These are phyloP conservation scores for Macrosteles quadrilineatus DNA, from an alignment of 1,140 invertebrate genomes.

Conservation along the genomic window DNA sequence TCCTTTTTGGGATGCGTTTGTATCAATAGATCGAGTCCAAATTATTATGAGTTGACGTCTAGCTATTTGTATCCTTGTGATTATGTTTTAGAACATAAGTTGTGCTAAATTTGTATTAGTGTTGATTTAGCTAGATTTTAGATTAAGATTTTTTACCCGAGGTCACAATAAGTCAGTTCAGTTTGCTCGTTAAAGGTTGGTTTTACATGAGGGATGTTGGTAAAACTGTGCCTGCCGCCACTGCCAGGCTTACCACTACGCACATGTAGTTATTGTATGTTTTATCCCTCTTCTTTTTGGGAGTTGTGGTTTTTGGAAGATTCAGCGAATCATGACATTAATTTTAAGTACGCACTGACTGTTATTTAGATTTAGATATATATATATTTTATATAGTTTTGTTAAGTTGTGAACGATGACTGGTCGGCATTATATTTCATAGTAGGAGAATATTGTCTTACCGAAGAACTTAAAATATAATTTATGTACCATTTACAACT, in stretches of 20 bases:
- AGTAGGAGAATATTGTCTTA: too few relatives aligned
- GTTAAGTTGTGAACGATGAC: too few relatives aligned
- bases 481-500: too few relatives aligned
- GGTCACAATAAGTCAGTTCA: background rate
- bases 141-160: conserved; percentile 15
- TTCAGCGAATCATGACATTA: too few relatives aligned
- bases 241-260: too few relatives aligned
- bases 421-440: too few relatives aligned
- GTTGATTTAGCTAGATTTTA: conserved; percentile 5
- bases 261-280: too few relatives aligned
- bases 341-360: too few relatives aligned
- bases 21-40: conserved; percentile 8
- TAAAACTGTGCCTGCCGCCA: background rate
- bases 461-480: too few relatives aligned
- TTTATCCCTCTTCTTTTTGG: background rate
- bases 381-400: too few relatives aligned
- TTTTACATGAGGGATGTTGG: background rate
- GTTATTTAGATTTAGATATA: too few relatives aligned
- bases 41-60: conserved; percentile 11
- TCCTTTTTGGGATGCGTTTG: conserved; percentile 3
- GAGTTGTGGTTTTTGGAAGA: background rate
- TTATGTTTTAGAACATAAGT: conserved; percentile 16
- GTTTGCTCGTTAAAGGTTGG: background rate
- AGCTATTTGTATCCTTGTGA: conserved; percentile 16
- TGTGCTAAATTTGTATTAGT: conserved; percentile 14